These are phyloP conservation scores for Dufourea novaeangliae DNA, from an alignment of 1,140 invertebrate species.

Conservation along the genomic window DNA sequence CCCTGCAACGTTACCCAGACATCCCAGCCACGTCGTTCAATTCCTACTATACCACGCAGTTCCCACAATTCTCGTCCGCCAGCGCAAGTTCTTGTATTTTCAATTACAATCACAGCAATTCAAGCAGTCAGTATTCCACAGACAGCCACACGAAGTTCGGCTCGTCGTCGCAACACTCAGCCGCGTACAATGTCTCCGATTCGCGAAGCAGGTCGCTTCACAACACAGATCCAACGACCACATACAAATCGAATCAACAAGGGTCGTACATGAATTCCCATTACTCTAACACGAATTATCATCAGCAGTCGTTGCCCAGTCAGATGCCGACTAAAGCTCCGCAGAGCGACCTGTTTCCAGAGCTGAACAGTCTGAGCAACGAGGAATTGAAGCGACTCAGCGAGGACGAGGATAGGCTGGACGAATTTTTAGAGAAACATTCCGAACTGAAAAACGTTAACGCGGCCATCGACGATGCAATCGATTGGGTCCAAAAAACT, in stretches of 20 bases:
- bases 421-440: conserved; percentile 87
- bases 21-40: conserved; percentile 75
- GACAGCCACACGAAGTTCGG: conserved; percentile 66
- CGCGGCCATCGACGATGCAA: conserved; percentile 86
- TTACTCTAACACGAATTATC: conserved; percentile 66
- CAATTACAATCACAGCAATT: conserved; percentile 77
- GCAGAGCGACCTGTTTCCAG: conserved; percentile 82
- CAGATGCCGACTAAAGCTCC: conserved; percentile 53
- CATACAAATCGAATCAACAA: conserved; percentile 73
- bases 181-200: conserved; percentile 60
- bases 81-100: conserved; percentile 73
- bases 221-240: conserved; percentile 61
- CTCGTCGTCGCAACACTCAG: conserved; percentile 64
- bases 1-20: conserved; percentile 73
- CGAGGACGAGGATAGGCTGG: conserved; percentile 85
- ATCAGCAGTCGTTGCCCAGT: conserved; percentile 60
- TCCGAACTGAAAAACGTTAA: conserved; percentile 86
- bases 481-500: conserved; percentile 87
- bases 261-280: conserved; percentile 72
- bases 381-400: conserved; percentile 87
- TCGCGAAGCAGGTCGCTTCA: conserved; percentile 65
- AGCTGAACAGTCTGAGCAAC: conserved; percentile 85
- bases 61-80: conserved; percentile 74
- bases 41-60: conserved; percentile 76
- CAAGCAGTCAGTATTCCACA: conserved; percentile 64